phyloP scores from a whole-genome alignment of 2,888 invertebrate species.

The Conus canariensis region DNA sequence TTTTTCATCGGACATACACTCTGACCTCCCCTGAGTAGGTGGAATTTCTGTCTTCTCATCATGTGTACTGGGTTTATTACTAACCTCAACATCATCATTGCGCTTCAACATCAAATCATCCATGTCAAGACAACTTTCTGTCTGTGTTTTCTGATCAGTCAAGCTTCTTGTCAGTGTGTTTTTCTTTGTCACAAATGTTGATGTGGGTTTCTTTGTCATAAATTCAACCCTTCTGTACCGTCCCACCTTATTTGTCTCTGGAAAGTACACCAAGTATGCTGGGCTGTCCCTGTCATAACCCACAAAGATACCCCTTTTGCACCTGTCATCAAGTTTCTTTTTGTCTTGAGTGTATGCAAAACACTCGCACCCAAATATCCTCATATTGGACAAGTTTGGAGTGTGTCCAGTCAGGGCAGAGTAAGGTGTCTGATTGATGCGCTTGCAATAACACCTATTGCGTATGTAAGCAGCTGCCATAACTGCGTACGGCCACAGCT shows the following conservation, averaged over 20 bases:
- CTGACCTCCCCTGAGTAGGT: neutral
- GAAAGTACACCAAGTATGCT: constrained; percentile 45
- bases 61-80: constrained; percentile 37
- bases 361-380: constrained; percentile 48
- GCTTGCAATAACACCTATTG: constrained; percentile 44
- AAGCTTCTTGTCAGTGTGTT: constrained; percentile 39
- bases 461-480: neutral
- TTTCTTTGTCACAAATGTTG: neutral
- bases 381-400: constrained; percentile 33
- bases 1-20: neutral
- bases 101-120: neutral
- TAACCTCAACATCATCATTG: neutral
- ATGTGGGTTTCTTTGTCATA: constrained; percentile 40
- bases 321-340: constrained; percentile 48
- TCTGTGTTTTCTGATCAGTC: neutral
- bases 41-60: neutral
- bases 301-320: constrained; percentile 46
- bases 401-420: no score
- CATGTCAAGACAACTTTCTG: neutral
- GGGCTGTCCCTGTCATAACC: constrained; percentile 43
- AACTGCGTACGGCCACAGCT: constrained; percentile 52
- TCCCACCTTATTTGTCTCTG: constrained; percentile 38
- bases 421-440: constrained; percentile 34
- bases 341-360: constrained; percentile 44
- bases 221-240: constrained; percentile 45